Conservation (phyloP, 2,113 vertebrate species). For the Cheirogaleus medius region DNA sequence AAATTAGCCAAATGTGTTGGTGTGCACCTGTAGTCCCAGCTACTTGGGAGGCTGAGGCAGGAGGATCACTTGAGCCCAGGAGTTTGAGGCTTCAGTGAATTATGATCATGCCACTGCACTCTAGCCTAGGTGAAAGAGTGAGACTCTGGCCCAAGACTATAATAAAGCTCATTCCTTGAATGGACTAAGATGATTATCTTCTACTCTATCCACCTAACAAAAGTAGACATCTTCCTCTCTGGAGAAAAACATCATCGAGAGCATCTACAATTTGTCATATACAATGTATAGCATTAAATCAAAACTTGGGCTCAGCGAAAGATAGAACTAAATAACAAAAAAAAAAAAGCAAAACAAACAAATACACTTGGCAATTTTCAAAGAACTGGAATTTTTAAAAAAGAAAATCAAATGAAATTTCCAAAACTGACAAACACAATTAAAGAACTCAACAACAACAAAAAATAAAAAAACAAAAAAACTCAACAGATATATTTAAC, state of each 20-base stretch:
- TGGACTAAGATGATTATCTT: background rate
- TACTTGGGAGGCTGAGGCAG: no score
- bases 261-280: background rate
- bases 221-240: background rate
- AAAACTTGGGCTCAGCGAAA: background rate
- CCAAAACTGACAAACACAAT: background rate
- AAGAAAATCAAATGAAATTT: background rate
- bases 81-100: no score
- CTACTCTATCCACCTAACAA: background rate
- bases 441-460: background rate
- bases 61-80: no score
- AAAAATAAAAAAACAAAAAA: no score
- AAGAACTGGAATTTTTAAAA: background rate
- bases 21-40: no score
- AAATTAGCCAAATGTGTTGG: no score
- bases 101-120: no score
- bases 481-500: background rate
- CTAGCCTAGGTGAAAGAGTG: no score
- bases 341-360: background rate
- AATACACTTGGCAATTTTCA: background rate
- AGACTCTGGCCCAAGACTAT: background rate
- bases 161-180: background rate
- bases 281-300: background rate
- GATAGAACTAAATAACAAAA: background rate
- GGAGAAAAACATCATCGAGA: background rate